Conservation (phyloP, 2,888 invertebrate genomes). For the Keiferia lycopersicella region DNA sequence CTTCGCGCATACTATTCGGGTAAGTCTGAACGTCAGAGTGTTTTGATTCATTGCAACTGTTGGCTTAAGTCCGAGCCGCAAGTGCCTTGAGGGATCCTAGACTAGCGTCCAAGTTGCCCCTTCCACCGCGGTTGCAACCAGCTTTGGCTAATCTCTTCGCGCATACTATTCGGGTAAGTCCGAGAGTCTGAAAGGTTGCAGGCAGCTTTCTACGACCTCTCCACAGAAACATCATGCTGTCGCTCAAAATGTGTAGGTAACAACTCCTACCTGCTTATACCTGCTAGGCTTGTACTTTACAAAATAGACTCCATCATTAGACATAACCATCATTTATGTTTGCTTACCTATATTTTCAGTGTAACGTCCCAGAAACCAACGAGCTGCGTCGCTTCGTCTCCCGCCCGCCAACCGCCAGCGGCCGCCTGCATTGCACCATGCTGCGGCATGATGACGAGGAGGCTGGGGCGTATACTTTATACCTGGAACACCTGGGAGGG, state of each 20-base stretch:
- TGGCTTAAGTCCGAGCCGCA: constrained; percentile 92
- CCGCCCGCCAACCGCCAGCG: constrained; percentile 86
- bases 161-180: constrained; percentile 93
- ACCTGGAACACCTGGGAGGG: constrained; percentile 97
- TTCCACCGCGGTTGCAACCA: constrained; percentile 93
- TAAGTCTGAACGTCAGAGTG: constrained; percentile 87
- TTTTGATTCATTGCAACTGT: constrained; percentile 93
- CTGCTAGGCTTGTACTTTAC: too few relatives aligned
- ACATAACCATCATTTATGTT: too few relatives aligned
- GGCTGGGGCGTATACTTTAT: constrained; percentile 91
- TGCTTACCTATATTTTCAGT: constrained; percentile 77
- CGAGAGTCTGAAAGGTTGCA: too few relatives aligned
- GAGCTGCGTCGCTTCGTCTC: constrained; percentile 96
- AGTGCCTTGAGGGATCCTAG: constrained; percentile 87
- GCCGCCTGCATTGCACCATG: constrained; percentile 98
- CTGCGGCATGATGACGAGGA: constrained; percentile 94
- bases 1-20: constrained; percentile 96
- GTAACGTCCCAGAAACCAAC: constrained; percentile 95
- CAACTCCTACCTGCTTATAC: too few relatives aligned
- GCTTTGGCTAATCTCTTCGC: constrained; percentile 93
- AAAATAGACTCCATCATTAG: too few relatives aligned
- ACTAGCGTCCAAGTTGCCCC: constrained; percentile 88
- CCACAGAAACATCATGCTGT: too few relatives aligned
- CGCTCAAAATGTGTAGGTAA: too few relatives aligned
- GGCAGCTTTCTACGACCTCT: constrained; percentile 73